These are phyloP conservation scores for Tamandua tetradactyla DNA, from an alignment of 2,797 vertebrate genomes.

Conservation along the genomic window DNA sequence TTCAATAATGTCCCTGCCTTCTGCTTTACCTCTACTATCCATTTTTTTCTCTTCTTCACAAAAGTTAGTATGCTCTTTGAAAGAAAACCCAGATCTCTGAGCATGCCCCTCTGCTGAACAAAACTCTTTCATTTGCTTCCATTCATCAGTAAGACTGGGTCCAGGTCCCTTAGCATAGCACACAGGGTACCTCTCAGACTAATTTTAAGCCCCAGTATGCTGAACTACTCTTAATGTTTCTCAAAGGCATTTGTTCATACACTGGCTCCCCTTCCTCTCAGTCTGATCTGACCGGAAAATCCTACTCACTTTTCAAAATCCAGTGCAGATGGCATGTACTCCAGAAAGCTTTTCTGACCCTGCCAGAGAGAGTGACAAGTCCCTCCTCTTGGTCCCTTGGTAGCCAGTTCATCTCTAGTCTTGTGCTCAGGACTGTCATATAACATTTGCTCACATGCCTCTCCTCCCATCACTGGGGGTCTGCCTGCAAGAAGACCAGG, in stretches of 20 bases:
- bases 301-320: not conserved
- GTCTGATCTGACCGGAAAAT: not conserved
- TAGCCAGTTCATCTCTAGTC: not conserved
- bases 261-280: not conserved
- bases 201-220: not conserved
- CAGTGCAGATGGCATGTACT: accelerated
- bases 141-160: not conserved
- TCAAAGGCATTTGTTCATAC: not conserved
- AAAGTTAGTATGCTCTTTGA: not conserved
- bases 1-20: not conserved
- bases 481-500: not conserved
- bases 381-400: not conserved
- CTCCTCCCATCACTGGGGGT: not conserved
- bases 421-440: no score
- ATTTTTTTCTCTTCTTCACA: not conserved
- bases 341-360: not conserved
- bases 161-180: not conserved
- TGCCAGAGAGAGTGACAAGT: accelerated
- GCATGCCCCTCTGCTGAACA: not conserved
- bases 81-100: not conserved
- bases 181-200: no score
- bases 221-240: not conserved
- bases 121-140: not conserved
- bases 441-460: no score
- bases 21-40: not conserved